Conservation (phyloP, 2,888 invertebrate genomes). For the Ceramica pisi region DNA sequence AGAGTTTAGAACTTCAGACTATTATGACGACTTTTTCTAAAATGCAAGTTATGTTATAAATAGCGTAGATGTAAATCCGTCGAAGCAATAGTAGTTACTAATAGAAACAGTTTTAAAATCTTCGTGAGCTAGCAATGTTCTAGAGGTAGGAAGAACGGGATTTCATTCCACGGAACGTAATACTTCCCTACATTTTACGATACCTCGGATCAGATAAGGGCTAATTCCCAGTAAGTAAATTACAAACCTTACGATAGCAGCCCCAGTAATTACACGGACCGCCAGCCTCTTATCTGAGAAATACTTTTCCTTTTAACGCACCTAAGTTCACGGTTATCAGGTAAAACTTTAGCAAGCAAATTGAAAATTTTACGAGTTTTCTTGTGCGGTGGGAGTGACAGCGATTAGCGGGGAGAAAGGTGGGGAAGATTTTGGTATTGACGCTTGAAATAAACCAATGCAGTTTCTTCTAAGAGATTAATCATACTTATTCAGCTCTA, state of each 20-base stretch:
- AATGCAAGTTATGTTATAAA: no score
- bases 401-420: slow-evolving; percentile 47
- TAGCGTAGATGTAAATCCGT: no score
- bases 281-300: slow-evolving; percentile 77
- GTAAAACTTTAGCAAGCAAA: slow-evolving; percentile 87
- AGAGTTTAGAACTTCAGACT: no score
- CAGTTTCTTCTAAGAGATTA: no score
- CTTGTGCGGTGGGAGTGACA: slow-evolving; percentile 25
- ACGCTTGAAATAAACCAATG: no score
- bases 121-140: not conserved
- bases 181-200: slow-evolving; percentile 41
- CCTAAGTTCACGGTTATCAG: slow-evolving; percentile 88
- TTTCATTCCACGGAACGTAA: slow-evolving; percentile 19
- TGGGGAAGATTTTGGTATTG: not conserved
- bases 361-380: slow-evolving; percentile 88
- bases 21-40: no score
- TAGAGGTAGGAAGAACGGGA: not conserved
- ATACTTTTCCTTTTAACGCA: slow-evolving; percentile 80
- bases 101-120: not conserved
- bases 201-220: slow-evolving; percentile 50
- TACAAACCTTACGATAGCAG: slow-evolving; percentile 74
- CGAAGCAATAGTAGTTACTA: not conserved
- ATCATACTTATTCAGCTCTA: no score
- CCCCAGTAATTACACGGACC: slow-evolving; percentile 77
- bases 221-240: slow-evolving; percentile 71